Evolutionary conservation across 2,113 vertebrate species (phyloP).

Genomic region (Arenaria interpres): DNA sequence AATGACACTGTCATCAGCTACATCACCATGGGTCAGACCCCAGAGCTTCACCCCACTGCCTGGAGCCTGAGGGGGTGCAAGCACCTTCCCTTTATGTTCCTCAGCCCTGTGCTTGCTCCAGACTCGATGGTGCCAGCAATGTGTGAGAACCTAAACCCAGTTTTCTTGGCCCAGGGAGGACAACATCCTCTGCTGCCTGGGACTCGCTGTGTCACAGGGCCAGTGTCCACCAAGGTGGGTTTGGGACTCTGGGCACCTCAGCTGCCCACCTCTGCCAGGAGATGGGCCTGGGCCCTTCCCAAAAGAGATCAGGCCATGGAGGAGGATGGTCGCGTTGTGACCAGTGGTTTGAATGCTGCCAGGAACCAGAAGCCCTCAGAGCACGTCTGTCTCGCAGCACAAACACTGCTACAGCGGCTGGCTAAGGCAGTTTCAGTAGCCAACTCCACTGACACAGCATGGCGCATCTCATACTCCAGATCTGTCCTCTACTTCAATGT

Average conservation of each 20-base stretch:
- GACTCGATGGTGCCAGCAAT: background rate
- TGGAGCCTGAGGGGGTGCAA: background rate
- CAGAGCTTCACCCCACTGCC: background rate
- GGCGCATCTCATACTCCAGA: background rate
- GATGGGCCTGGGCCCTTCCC: background rate
- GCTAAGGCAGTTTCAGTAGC: background rate
- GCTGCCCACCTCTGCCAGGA: background rate
- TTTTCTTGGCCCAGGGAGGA: background rate
- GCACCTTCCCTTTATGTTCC: background rate
- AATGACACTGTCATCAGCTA: background rate
- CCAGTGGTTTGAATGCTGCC: background rate
- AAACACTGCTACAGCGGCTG: fast-evolving
- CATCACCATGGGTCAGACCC: fast-evolving
- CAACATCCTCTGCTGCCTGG: background rate
- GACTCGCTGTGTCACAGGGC: fast-evolving
- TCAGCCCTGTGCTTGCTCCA: background rate
- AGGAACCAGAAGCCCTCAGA: background rate
- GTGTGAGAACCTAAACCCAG: background rate
- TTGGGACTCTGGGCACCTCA: background rate
- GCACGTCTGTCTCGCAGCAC: fast-evolving
- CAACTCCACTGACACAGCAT: background rate
- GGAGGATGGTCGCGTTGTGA: fast-evolving
- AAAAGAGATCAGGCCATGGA: background rate
- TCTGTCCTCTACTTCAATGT: background rate
- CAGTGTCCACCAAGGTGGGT: background rate